Evolutionary conservation across 2,113 vertebrate species (phyloP), one percentile per base, ranked within the genome.

Genomic region (Phoenicopterus ruber): DNA sequence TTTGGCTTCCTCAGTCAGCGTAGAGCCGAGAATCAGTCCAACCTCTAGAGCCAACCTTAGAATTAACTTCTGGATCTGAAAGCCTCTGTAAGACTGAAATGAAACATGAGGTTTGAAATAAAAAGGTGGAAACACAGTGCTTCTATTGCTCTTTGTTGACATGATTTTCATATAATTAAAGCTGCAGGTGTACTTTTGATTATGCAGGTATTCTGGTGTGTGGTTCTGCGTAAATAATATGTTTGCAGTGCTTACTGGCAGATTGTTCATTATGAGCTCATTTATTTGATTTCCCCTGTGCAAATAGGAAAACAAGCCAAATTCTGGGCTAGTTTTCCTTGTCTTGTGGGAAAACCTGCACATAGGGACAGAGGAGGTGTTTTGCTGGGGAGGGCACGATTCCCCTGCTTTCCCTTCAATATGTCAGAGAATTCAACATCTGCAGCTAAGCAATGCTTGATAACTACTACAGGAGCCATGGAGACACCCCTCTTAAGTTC

Each of bases 201-300:
- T 95, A 54, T 76, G 22, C 55, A 91, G 89, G 80, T 92, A 91
- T 95, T 95, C 70, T 91, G 36, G 20, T 90, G 86, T 71, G 74
- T 87, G 32, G 26, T 59, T 94, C 81, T 62, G 18, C 6, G 46
- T 79, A 88, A 92, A 93, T 96, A 87, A 84, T 58, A 88, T 49
- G 25, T 89, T 92, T 91, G 63, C 31, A 59, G 50, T n/a, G 28
- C 44, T 36, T 85, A 17, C 55, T 93, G 95, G 90, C 86, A 82
- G 82, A 71, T 89, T 94, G 89, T 92, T 97, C 90, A 86, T 92
- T 95, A 82, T 92, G 82, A 96, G 82, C 88, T 97, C 72, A 97
- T 96, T 94, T 96, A 82, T 93, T 97, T 96, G 86, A 90, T 65
- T 69, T 97, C 77, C 65, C 78, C 86, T 55, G 6, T 82, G 82